A percentile compares a stretch with the other conserved stretches of the same genome.
phyloP scores from a whole-genome alignment of 2,797 vertebrate species.

The Melanogrammus aeglefinus region DNA sequence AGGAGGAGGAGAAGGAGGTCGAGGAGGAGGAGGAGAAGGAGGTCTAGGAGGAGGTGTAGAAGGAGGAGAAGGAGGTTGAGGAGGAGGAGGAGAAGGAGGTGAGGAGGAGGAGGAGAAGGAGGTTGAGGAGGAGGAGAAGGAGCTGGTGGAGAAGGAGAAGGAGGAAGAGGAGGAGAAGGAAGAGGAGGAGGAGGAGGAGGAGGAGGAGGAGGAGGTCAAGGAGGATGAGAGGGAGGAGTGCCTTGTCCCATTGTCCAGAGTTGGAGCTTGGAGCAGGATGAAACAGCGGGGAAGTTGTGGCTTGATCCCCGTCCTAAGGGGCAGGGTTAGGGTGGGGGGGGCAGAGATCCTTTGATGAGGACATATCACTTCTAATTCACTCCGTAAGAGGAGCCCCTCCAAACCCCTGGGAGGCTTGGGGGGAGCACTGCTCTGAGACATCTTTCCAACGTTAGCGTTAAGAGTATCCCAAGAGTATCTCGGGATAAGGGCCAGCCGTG shows the following conservation, averaged over 20 bases:
- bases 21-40: too few relatives aligned
- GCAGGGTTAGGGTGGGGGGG: constrained; percentile 1
- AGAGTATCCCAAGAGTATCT: constrained; percentile 49
- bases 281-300: constrained; percentile 33
- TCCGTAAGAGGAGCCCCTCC: constrained; percentile 26
- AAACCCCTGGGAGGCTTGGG: constrained; percentile 29
- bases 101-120: too few relatives aligned
- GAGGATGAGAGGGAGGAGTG: background rate
- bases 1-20: too few relatives aligned
- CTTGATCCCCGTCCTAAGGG: constrained; percentile 34
- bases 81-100: too few relatives aligned
- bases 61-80: too few relatives aligned
- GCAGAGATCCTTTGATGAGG: constrained; percentile 54
- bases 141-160: too few relatives aligned
- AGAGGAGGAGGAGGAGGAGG: background rate
- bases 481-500: constrained; percentile 24
- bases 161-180: too few relatives aligned
- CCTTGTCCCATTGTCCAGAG: constrained; percentile 29
- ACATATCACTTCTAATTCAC: constrained; percentile 56
- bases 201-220: background rate
- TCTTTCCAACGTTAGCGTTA: constrained; percentile 51
- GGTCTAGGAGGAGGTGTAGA: too few relatives aligned
- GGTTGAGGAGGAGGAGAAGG: too few relatives aligned
- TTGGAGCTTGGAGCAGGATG: constrained; percentile 41
- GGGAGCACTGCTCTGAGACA: constrained; percentile 45